Evolutionary conservation across 2,888 invertebrate genomes (phyloP), one percentile per base, ranked within the genome.

Genomic region (Pammene aurita): DNA sequence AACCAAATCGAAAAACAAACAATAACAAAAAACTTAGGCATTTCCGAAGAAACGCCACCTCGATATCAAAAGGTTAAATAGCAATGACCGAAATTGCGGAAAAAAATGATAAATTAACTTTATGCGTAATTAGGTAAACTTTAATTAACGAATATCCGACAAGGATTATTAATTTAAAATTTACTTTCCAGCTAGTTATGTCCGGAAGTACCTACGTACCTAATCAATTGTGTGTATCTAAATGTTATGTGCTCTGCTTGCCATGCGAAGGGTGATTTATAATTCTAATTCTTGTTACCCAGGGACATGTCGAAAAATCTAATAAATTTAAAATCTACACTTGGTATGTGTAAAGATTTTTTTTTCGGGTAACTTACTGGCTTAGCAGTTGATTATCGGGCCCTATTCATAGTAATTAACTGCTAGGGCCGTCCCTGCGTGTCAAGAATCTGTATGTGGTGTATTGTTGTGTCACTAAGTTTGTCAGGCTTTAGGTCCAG

Each of bases 1-100:
- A 71, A 72, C 71, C 68, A 73, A 69, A 63, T 67, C 64, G 58
- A 42, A 42, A 63, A 44, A 0, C 7, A 50, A 55, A 42, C 7
- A 41, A 14, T 13, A 13, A 16, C 5, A 10, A 34, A 42, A 52
- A 16, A 14, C 56, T 7, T 50, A 50, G 13, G 13, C 6, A 34
- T 18, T 61, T 18, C 38, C 48, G 50, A 34, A 11, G 38, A 48
- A 18, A 16, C 26, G 1, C 9, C 7, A 61, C 48, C 11, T 38
- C 26, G 13, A 14, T 48, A 58, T 41, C 52, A 14, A 62, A 52
- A 26, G 61, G 48, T 60, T 60, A 61, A 61, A 16, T 50, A 11
- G 26, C 34, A 14, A 58, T 46, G 34, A 50, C 61, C 38, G 50
- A 50, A 52, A 52, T 18, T 50, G 38, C 16, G 38, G 50, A 50